A percentile compares a stretch with the other conserved stretches of the same genome.
Conservation (phyloP, 2,113 vertebrate genomes). For the Acanthisitta chloris region DNA sequence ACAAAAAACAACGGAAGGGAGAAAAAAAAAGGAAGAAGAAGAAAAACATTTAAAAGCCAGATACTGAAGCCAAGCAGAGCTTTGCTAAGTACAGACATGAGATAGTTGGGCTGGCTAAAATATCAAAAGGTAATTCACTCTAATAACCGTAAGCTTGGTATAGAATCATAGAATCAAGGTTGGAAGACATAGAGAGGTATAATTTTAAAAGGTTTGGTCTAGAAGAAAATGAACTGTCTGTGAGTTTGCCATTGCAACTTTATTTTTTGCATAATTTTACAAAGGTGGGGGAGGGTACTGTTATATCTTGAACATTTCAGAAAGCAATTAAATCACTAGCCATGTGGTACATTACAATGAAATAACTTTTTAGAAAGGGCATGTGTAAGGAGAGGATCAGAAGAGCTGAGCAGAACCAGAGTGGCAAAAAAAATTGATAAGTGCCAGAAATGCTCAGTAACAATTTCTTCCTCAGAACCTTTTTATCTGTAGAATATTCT, state of each 20-base stretch:
- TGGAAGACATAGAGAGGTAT: no score
- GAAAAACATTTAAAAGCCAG: not conserved
- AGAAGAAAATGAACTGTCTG: not conserved
- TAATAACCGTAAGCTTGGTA: not conserved
- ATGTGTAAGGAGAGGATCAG: not conserved
- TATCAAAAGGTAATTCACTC: not conserved
- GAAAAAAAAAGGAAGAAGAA: not conserved
- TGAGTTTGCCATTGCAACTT: not conserved
- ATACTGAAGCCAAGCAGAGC: not conserved
- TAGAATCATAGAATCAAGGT: no score
- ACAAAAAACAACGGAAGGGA: not conserved
- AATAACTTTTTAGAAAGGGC: not conserved
- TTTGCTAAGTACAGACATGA: not conserved
- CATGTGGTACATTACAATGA: not conserved
- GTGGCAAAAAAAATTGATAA: not conserved
- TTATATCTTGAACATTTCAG: not conserved
- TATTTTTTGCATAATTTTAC: not conserved
- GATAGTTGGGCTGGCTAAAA: not conserved
- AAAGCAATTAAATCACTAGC: not conserved
- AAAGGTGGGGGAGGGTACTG: not conserved
- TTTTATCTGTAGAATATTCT: not conserved
- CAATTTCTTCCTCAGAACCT: not conserved
- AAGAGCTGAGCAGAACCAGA: not conserved
- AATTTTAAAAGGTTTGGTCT: not conserved
- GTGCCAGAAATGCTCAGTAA: not conserved